A percentile compares a stretch with the other conserved stretches of the same genome.
Evolutionary conservation across 2,888 invertebrate species (phyloP).

Genomic region (Lithophane leautieri): DNA sequence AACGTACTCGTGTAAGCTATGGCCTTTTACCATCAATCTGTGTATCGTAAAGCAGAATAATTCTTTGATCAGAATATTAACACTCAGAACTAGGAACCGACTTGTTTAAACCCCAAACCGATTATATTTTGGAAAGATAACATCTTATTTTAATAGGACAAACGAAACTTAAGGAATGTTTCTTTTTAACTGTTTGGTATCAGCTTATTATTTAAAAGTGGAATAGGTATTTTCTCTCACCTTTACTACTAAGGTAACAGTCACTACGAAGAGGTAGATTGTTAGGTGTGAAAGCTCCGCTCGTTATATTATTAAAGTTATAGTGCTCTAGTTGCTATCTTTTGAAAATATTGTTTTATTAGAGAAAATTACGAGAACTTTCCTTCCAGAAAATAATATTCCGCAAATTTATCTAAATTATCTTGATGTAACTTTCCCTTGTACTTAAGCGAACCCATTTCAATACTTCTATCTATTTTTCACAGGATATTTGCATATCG

Average conservation of each 20-base stretch:
- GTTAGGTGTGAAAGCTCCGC: not conserved
- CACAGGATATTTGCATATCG: slow-evolving; percentile 98
- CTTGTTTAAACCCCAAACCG: not conserved
- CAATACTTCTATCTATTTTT: not conserved
- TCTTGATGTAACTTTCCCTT: not conserved
- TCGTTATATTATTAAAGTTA: not conserved
- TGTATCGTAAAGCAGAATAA: not conserved
- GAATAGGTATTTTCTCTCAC: slow-evolving; percentile 1
- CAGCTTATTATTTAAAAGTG: not conserved
- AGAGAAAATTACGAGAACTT: not conserved
- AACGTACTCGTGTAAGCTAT: too few species aligned
- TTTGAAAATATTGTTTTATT: not conserved
- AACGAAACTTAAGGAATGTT: not conserved
- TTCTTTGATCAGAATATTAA: not conserved
- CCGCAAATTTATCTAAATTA: not conserved
- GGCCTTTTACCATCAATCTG: too few species aligned
- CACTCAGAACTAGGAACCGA: not conserved
- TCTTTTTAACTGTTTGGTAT: not conserved
- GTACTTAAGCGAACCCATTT: not conserved
- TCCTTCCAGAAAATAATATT: not conserved
- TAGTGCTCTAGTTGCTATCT: not conserved
- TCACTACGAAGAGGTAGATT: not conserved
- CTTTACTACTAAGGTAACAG: slow-evolving; percentile 15
- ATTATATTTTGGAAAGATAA: not conserved
- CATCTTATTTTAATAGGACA: not conserved